These are phyloP conservation scores for Delia radicum DNA, from an alignment of 1,140 invertebrate genomes.

Conservation along the genomic window DNA sequence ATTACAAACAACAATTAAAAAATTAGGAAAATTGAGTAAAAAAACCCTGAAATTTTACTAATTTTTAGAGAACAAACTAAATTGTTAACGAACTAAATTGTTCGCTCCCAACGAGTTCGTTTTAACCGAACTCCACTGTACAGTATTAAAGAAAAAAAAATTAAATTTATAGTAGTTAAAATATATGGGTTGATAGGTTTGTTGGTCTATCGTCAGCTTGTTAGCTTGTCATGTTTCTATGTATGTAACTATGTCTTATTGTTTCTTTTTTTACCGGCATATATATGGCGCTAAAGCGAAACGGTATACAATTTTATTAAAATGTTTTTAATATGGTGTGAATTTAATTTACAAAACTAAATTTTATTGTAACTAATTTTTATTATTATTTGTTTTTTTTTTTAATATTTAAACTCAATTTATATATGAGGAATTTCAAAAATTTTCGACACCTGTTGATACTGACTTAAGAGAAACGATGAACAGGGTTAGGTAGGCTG, in stretches of 20 bases:
- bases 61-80: too few relatives aligned
- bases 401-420: background rate
- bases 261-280: too few relatives aligned
- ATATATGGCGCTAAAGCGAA: background rate
- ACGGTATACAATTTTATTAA: background rate
- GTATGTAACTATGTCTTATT: background rate
- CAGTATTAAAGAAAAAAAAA: too few relatives aligned
- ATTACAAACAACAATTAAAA: background rate
- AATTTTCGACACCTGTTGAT: too few relatives aligned
- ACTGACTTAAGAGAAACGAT: too few relatives aligned
- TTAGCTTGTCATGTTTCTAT: background rate
- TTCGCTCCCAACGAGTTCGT: too few relatives aligned
- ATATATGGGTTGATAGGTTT: background rate
- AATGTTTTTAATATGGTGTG: background rate
- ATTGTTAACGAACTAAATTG: too few relatives aligned
- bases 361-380: background rate
- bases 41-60: background rate
- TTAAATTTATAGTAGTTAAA: background rate
- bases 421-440: too few relatives aligned
- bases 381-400: background rate
- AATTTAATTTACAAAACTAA: background rate
- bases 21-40: background rate
- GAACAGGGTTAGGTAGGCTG: too few relatives aligned
- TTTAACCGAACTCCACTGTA: too few relatives aligned
- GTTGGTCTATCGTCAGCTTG: background rate